Conservation (phyloP, 2,888 invertebrate species). For the Ophion ventricosus region DNA sequence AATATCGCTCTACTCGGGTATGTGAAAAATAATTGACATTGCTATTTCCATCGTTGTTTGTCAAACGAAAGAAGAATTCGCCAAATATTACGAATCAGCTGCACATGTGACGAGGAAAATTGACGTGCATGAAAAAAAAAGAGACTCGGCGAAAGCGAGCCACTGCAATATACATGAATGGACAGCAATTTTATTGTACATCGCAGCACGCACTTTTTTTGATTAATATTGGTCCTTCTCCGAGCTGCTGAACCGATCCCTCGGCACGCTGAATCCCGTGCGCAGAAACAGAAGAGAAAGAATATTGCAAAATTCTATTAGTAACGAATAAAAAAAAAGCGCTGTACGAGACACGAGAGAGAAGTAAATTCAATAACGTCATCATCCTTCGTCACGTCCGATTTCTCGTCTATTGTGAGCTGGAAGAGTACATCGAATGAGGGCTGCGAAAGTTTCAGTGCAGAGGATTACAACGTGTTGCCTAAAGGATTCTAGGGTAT, state of each 20-base stretch:
- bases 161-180: constrained; percentile 8
- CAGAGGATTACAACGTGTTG: background rate
- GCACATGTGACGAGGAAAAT: background rate
- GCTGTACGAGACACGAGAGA: background rate
- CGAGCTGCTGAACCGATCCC: background rate
- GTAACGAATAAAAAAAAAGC: background rate
- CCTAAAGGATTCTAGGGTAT: background rate
- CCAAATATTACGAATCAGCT: background rate
- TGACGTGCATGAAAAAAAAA: background rate
- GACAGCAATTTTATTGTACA: constrained; percentile 1
- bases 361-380: constrained; percentile 23
- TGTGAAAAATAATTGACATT: background rate
- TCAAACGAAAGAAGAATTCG: background rate
- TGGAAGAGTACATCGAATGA: background rate
- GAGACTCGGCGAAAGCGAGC: background rate
- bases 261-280: background rate
- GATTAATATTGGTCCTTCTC: background rate
- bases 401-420: background rate
- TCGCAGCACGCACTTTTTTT: background rate
- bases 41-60: background rate
- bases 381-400: constrained; percentile 4
- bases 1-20: no score
- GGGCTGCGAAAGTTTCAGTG: background rate
- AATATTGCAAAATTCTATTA: constrained; percentile 12
- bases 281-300: background rate